phyloP scores from a whole-genome alignment of 2,888 invertebrate genomes.

The Gastrophysa polygoni region DNA sequence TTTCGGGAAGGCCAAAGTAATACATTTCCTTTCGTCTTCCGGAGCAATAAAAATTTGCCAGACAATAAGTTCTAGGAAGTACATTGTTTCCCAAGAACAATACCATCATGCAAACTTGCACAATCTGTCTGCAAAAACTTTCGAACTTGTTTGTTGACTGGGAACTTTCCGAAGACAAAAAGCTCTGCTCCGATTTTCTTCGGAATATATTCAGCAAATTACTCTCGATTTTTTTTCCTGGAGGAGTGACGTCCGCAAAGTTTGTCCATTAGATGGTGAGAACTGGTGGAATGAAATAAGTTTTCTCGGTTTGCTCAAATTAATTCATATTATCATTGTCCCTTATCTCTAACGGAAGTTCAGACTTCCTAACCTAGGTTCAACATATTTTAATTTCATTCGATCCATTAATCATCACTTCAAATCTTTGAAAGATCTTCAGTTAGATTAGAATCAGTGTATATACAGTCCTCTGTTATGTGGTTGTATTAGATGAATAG shows the following conservation, averaged over 20 bases:
- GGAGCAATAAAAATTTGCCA: slow-evolving; percentile 49
- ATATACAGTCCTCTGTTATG: too few species aligned
- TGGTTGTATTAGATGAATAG: too few species aligned
- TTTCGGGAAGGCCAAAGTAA: slow-evolving; percentile 29
- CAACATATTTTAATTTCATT: too few species aligned
- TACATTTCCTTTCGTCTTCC: slow-evolving; percentile 34
- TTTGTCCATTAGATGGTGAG: slow-evolving; percentile 10
- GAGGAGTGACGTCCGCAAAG: slow-evolving; percentile 7
- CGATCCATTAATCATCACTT: too few species aligned
- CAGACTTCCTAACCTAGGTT: too few species aligned
- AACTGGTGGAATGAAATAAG: slow-evolving; percentile 14
- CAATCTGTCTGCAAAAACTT: slow-evolving; percentile 51
- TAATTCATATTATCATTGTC: not conserved
- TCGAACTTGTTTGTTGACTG: slow-evolving; percentile 48
- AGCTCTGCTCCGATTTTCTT: slow-evolving; percentile 32
- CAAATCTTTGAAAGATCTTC: too few species aligned
- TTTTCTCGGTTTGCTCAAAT: not conserved
- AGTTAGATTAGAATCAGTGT: too few species aligned
- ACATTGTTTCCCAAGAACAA: slow-evolving; percentile 51
- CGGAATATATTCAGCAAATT: slow-evolving; percentile 22
- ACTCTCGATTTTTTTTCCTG: not conserved
- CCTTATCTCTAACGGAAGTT: too few species aligned
- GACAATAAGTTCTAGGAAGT: slow-evolving; percentile 49
- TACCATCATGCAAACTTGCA: slow-evolving; percentile 50
- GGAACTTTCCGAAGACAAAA: slow-evolving; percentile 43